These are phyloP conservation scores for Caenorhabditis sp. DNA, from an alignment of 2,888 invertebrate genomes.

Conservation along the genomic window DNA sequence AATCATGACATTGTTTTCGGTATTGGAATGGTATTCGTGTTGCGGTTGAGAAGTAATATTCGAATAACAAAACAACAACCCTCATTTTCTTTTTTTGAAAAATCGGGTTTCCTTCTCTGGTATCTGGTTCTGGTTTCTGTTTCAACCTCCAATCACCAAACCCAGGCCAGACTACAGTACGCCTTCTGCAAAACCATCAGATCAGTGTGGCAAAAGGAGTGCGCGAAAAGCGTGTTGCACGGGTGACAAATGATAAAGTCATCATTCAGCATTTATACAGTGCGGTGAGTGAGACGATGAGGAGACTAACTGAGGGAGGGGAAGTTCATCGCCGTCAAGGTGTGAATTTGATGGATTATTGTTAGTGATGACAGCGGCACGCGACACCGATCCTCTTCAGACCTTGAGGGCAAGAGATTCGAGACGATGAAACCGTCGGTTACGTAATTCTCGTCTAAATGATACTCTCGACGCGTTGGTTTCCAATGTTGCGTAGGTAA, in stretches of 20 bases:
- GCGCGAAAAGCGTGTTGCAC: slow-evolving; percentile 63
- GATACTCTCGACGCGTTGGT: slow-evolving; percentile 23
- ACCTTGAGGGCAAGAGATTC: slow-evolving; percentile 51
- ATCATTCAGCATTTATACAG: slow-evolving; percentile 54
- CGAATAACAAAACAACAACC: slow-evolving; percentile 49
- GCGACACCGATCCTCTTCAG: slow-evolving; percentile 56
- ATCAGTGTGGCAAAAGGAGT: slow-evolving; percentile 4
- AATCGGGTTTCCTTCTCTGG: not conserved
- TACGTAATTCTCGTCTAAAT: slow-evolving; percentile 43
- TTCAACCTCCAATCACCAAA: not conserved
- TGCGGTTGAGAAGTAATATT: slow-evolving; percentile 40
- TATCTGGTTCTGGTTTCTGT: slow-evolving; percentile 19
- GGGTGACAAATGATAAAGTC: slow-evolving; percentile 60
- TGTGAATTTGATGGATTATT: slow-evolving; percentile 65
- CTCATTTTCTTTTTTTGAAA: slow-evolving; percentile 4
- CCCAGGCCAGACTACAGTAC: slow-evolving; percentile 31
- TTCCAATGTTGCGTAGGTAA: slow-evolving; percentile 17
- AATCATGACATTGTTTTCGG: slow-evolving; percentile 50
- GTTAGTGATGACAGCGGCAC: slow-evolving; percentile 55
- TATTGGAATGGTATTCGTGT: not conserved
- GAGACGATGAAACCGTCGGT: slow-evolving; percentile 29
- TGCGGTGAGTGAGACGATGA: slow-evolving; percentile 24
- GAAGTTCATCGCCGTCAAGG: slow-evolving; percentile 41
- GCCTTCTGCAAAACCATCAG: slow-evolving; percentile 22
- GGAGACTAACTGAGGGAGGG: slow-evolving; percentile 9